Evolutionary conservation across 1,140 invertebrate species (phyloP).

Genomic region (Papilio polytes): DNA sequence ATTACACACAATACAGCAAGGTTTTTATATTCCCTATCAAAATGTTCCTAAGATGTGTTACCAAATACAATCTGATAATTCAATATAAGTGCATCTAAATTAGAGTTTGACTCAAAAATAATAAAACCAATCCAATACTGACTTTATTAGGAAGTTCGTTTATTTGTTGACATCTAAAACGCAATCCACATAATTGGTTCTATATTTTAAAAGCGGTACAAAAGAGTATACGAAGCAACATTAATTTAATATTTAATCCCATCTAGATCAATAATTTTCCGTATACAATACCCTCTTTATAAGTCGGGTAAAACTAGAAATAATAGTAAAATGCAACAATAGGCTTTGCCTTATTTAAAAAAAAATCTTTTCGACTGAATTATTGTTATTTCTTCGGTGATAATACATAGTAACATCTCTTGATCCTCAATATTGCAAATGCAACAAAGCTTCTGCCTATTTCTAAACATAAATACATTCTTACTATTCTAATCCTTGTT

Average conservation of each 20-base stretch:
- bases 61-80: too few species aligned
- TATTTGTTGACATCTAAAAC: background rate
- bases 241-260: background rate
- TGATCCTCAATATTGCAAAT: background rate
- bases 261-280: background rate
- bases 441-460: background rate
- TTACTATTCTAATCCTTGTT: background rate
- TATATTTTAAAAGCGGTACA: background rate
- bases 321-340: background rate
- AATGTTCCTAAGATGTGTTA: too few species aligned
- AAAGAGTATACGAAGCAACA: background rate
- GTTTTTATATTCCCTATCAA: too few species aligned
- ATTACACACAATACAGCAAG: too few species aligned
- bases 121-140: background rate
- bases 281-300: background rate
- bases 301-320: background rate
- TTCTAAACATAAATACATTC: background rate
- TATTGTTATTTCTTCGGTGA: background rate
- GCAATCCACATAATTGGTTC: background rate
- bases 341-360: background rate
- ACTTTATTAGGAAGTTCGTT: background rate
- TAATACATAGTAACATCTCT: background rate
- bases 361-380: background rate
- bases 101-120: background rate
- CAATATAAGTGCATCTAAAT: too few species aligned